Percentiles rank a stretch among this genome's conserved stretches.
Conservation (phyloP, 2,113 vertebrate species). For the Terrapene triunguis region DNA sequence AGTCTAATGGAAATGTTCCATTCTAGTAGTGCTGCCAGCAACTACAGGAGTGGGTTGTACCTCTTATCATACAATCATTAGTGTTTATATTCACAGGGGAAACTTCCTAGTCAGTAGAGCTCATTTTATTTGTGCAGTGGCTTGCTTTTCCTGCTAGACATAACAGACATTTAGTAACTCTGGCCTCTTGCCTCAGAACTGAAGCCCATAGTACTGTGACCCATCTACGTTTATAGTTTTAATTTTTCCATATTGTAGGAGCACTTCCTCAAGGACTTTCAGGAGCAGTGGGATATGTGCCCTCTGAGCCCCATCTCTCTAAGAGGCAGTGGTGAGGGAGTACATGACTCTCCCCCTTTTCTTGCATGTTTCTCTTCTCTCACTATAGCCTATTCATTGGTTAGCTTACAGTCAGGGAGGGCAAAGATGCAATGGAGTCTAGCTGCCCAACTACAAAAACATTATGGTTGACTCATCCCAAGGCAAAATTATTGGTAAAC, state of each 20-base stretch:
- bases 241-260: conserved; percentile 57
- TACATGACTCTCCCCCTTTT: background rate
- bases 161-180: conserved; percentile 9
- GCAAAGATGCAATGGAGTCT: background rate
- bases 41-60: rapidly evolving
- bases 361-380: background rate
- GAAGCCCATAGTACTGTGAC: conserved; percentile 54
- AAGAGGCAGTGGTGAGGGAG: background rate
- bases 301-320: background rate
- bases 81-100: background rate
- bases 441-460: background rate
- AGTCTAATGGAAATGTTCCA: background rate
- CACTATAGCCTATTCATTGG: background rate
- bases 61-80: background rate
- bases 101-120: background rate
- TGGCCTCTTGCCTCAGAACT: conserved; percentile 51
- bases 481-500: conserved; percentile 1
- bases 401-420: background rate
- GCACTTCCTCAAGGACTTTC: background rate
- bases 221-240: conserved; percentile 21
- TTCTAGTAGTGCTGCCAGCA: background rate
- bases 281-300: background rate
- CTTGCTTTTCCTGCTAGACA: background rate
- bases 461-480: background rate
- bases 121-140: background rate